Conservation (phyloP, 2,888 invertebrate species). For the Oegoconia quadripuncta region DNA sequence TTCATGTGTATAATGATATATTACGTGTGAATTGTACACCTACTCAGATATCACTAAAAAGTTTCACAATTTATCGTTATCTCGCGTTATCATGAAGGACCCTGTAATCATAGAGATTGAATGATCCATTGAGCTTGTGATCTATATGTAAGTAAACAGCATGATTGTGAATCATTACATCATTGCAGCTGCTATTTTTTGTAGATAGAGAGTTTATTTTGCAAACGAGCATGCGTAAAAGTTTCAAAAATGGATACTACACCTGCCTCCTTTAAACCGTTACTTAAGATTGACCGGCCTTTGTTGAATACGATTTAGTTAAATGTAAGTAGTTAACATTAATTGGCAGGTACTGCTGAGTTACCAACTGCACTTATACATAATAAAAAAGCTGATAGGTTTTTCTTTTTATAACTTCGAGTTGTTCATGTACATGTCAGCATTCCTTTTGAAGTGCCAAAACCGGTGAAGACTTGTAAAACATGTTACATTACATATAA, state of each 20-base stretch:
- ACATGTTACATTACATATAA: conserved; percentile 53
- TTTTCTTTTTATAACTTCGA: neutral
- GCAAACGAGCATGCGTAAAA: conserved; percentile 20
- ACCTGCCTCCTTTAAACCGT: no score
- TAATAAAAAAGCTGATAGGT: neutral
- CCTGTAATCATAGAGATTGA: conserved; percentile 44
- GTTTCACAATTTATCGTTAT: conserved; percentile 43
- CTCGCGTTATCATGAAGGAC: conserved; percentile 47
- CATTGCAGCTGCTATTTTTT: neutral
- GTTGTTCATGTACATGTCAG: conserved; percentile 24
- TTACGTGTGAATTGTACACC: conserved; percentile 25
- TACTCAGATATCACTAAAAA: conserved; percentile 42
- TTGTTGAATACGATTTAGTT: no score
- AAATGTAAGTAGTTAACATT: no score
- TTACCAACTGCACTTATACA: no score
- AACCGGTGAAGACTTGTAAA: conserved; percentile 54
- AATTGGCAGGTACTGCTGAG: no score
- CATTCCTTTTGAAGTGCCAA: conserved; percentile 42
- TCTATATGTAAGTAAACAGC: conserved; percentile 39
- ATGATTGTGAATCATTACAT: conserved; percentile 4
- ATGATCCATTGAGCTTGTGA: conserved; percentile 39
- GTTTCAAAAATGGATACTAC: no score
- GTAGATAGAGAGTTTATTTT: conserved; percentile 12
- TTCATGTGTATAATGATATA: neutral
- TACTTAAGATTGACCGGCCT: no score